These are phyloP conservation scores for Fabriciana adippe DNA, from an alignment of 2,888 invertebrate species.

Conservation along the genomic window DNA sequence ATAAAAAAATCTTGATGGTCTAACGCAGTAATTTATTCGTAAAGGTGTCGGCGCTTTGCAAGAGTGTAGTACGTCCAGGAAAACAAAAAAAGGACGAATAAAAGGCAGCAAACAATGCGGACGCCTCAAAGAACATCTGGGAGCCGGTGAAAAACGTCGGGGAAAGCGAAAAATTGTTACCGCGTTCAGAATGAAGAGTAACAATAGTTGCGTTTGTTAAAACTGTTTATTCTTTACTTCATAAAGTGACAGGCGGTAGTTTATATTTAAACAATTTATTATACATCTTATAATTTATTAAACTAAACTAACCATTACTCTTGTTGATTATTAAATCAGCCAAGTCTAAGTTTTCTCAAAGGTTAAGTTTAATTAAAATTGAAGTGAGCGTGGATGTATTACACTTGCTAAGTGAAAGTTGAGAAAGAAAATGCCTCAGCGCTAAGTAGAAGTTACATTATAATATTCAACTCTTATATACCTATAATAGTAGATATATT, in stretches of 20 bases:
- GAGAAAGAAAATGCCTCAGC: neutral
- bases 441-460: neutral
- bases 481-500: no score
- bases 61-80: constrained; percentile 33
- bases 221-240: constrained; percentile 30
- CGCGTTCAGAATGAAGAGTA: constrained; percentile 27
- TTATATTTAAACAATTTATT: neutral
- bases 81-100: constrained; percentile 53
- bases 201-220: constrained; percentile 36
- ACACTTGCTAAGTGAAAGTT: no score
- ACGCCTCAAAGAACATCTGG: constrained; percentile 51
- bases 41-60: constrained; percentile 4
- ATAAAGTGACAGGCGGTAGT: constrained; percentile 7
- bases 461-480: neutral
- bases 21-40: constrained; percentile 7
- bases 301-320: no score
- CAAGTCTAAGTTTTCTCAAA: no score
- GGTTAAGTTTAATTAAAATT: no score
- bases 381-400: no score
- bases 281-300: neutral
- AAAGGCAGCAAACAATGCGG: constrained; percentile 51
- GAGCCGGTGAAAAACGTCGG: constrained; percentile 42
- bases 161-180: constrained; percentile 38
- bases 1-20: no score
- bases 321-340: no score